Conservation (phyloP, 2,888 invertebrate genomes). For the Biston betularia region DNA sequence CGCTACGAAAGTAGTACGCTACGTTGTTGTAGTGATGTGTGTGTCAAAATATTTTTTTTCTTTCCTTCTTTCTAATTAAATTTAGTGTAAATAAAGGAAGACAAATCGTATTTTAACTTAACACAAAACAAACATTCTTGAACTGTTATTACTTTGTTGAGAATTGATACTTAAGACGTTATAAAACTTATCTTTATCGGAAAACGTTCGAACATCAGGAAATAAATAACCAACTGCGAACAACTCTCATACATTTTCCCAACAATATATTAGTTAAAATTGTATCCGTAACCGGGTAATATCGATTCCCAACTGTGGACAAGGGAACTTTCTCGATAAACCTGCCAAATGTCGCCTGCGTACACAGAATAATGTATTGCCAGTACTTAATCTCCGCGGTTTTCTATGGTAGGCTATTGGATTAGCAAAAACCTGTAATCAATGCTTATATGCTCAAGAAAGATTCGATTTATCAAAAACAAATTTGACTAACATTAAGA, state of each 20-base stretch:
- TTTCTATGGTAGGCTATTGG: conserved; percentile 7
- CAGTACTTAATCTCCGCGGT: conserved; percentile 27
- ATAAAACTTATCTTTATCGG: conserved; percentile 24
- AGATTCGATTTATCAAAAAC: too few relatives aligned
- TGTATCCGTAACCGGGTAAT: conserved; percentile 39
- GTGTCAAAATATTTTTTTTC: too few relatives aligned
- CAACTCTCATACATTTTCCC: conserved; percentile 36
- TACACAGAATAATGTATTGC: conserved; percentile 34
- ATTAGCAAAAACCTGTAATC: background rate
- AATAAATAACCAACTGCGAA: conserved; percentile 34
- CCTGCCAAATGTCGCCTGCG: conserved; percentile 52
- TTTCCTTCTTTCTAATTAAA: too few relatives aligned
- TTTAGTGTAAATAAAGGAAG: too few relatives aligned
- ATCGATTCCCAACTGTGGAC: conserved; percentile 42
- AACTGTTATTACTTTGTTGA: too few relatives aligned
- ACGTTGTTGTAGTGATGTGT: too few relatives aligned
- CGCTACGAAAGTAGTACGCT: too few relatives aligned
- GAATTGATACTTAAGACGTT: background rate
- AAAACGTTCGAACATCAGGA: conserved; percentile 46
- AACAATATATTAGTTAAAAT: conserved; percentile 40
- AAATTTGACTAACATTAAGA: too few relatives aligned
- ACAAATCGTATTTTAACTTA: too few relatives aligned
- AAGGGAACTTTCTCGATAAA: conserved; percentile 59
- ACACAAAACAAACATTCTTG: too few relatives aligned
- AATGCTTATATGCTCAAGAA: too few relatives aligned